Evolutionary conservation across 2,888 invertebrate species (phyloP).

Genomic region (Callinectes sapidus): DNA sequence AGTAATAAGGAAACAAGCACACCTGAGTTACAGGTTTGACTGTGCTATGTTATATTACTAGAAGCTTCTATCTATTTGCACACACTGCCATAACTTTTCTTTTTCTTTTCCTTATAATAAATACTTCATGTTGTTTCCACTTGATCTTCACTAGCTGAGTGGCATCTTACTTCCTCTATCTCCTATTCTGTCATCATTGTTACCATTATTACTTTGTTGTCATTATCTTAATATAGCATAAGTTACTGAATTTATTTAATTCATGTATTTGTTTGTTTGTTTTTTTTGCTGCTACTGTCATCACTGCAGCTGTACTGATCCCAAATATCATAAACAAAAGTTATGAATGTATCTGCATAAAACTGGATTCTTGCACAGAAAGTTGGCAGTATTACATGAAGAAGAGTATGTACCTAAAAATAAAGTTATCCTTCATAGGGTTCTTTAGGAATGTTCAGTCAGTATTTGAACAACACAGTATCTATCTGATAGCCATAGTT

Average conservation of each 20-base stretch:
- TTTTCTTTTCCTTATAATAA: background rate
- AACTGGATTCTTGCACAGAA: background rate
- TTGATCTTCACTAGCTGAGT: background rate
- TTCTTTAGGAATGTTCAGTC: background rate
- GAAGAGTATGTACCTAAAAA: background rate
- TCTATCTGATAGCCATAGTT: background rate
- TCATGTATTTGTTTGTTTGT: background rate
- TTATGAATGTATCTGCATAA: background rate
- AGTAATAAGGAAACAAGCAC: background rate
- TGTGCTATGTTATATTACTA: background rate
- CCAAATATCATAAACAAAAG: too few relatives aligned
- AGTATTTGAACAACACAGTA: background rate
- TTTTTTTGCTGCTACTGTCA: background rate
- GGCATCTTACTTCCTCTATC: background rate
- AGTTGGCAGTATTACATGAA: background rate
- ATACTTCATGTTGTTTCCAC: background rate
- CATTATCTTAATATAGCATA: background rate
- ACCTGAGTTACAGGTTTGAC: background rate
- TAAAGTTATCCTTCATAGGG: background rate
- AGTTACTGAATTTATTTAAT: background rate
- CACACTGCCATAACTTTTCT: background rate
- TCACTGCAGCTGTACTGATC: background rate
- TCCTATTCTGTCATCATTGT: background rate
- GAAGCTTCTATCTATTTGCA: constrained; percentile 2
- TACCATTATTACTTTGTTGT: background rate